Percentiles rank a stretch among this genome's conserved stretches.
phyloP scores from a whole-genome alignment of 2,888 invertebrate species.

The Xanthia icteritia region DNA sequence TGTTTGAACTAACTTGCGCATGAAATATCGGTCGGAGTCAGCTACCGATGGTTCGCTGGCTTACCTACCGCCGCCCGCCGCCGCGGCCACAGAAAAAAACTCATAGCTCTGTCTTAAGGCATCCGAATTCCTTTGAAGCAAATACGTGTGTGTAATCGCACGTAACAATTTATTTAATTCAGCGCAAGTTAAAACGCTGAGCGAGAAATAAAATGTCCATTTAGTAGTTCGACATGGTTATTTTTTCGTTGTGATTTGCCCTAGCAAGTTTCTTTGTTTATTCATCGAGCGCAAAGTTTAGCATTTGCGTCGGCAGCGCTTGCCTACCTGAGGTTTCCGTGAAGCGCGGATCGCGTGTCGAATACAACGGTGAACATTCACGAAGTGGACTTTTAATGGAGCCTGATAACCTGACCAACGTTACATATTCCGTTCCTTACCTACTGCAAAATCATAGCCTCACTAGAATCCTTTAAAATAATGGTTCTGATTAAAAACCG shows the following conservation, averaged over 20 bases:
- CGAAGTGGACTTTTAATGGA: slow-evolving; percentile 76
- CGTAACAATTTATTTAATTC: slow-evolving; percentile 88
- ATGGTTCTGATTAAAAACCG: slow-evolving; percentile 38
- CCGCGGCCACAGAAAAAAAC: slow-evolving; percentile 80
- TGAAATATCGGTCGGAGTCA: slow-evolving; percentile 85
- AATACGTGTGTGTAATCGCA: slow-evolving; percentile 88
- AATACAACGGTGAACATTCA: slow-evolving; percentile 79
- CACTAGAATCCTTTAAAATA: slow-evolving; percentile 57
- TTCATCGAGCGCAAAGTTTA: slow-evolving; percentile 69
- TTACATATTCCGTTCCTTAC: slow-evolving; percentile 68
- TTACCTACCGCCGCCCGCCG: slow-evolving; percentile 88
- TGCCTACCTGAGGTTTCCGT: slow-evolving; percentile 85
- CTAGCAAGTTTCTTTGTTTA: slow-evolving; percentile 69
- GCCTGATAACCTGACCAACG: slow-evolving; percentile 72
- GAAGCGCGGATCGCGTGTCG: slow-evolving; percentile 85
- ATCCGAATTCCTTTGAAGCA: slow-evolving; percentile 88
- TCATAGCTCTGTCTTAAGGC: slow-evolving; percentile 82
- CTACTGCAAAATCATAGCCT: slow-evolving; percentile 61
- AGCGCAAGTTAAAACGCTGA: slow-evolving; percentile 73
- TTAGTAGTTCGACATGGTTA: slow-evolving; percentile 64
- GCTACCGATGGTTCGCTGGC: slow-evolving; percentile 90
- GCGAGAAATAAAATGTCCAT: slow-evolving; percentile 60
- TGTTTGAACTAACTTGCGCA: slow-evolving; percentile 90
- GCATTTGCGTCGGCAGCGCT: slow-evolving; percentile 71
- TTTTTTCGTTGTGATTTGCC: slow-evolving; percentile 60